These are phyloP conservation scores for Tetranychus cinnabarinus DNA, from an alignment of 1,140 invertebrate genomes.

Conservation along the genomic window DNA sequence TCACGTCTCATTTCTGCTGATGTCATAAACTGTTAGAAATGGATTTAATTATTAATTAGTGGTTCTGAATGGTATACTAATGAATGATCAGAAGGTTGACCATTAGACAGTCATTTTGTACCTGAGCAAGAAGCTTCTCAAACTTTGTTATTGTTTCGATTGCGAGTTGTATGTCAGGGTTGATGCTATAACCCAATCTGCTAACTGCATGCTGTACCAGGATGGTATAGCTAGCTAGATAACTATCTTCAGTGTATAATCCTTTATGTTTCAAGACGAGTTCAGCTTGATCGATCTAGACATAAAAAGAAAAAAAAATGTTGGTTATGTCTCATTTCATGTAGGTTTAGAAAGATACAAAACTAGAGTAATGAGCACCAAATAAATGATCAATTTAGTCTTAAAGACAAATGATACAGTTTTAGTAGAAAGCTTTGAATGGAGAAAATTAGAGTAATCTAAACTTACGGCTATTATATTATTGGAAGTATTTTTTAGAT, in stretches of 20 bases:
- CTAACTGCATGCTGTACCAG: background rate
- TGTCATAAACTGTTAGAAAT: conserved; percentile 18
- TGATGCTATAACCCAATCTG: background rate
- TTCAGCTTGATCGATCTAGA: background rate
- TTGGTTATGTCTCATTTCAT: too few species aligned
- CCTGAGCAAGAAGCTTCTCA: background rate
- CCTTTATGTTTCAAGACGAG: background rate
- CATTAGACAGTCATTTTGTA: background rate
- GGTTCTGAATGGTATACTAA: background rate
- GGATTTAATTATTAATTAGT: background rate
- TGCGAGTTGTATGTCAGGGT: too few species aligned
- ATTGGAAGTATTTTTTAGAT: conserved; percentile 62
- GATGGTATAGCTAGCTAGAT: background rate
- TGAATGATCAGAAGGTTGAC: background rate
- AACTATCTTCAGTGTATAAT: background rate
- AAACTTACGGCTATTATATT: conserved; percentile 53
- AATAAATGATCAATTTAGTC: background rate
- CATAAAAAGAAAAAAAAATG: background rate
- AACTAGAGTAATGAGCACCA: too few species aligned
- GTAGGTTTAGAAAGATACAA: too few species aligned
- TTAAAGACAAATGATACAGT: background rate
- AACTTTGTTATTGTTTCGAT: background rate
- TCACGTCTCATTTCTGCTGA: conserved; percentile 31
- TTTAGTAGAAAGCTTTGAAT: background rate
- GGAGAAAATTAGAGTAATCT: background rate